A percentile compares a stretch with the other conserved stretches of the same genome.
phyloP scores from a whole-genome alignment of 2,888 invertebrate genomes.

The Rhagonycha fulva region DNA sequence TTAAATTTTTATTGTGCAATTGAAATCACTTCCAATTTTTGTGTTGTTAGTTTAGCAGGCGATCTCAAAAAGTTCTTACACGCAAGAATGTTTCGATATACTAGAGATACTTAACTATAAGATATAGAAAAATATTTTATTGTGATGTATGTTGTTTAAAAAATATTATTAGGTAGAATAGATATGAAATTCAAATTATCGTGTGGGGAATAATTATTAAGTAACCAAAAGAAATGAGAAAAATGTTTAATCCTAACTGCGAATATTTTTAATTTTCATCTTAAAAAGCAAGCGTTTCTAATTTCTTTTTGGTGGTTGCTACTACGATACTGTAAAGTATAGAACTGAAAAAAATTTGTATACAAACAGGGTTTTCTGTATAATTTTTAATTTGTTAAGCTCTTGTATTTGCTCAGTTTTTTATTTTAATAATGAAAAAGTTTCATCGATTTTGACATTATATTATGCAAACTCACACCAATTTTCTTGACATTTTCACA shows the following conservation, averaged over 20 bases:
- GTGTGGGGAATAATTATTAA: background rate
- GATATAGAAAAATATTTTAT: slow-evolving; percentile 17
- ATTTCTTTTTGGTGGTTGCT: background rate
- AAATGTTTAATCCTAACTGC: slow-evolving; percentile 6
- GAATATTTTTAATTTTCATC: background rate
- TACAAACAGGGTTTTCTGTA: background rate
- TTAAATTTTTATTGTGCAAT: background rate
- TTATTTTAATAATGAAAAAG: background rate
- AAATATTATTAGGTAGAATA: slow-evolving; percentile 31
- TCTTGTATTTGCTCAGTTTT: background rate
- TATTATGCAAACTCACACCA: background rate
- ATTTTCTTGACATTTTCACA: slow-evolving; percentile 4
- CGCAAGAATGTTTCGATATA: background rate
- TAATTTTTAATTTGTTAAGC: background rate
- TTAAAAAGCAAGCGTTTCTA: background rate
- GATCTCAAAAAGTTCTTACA: background rate
- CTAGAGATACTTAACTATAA: slow-evolving; percentile 2
- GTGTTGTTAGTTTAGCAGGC: background rate
- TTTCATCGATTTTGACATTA: background rate
- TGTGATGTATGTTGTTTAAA: slow-evolving; percentile 26
- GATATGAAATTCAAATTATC: slow-evolving; percentile 30
- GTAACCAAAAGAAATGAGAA: slow-evolving; percentile 9
- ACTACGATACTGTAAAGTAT: background rate
- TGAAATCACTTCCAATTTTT: background rate
- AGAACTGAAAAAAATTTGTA: background rate